A percentile compares a stretch with the other conserved stretches of the same genome.
Conservation (phyloP, 2,888 invertebrate genomes). For the Abscondita cerata region DNA sequence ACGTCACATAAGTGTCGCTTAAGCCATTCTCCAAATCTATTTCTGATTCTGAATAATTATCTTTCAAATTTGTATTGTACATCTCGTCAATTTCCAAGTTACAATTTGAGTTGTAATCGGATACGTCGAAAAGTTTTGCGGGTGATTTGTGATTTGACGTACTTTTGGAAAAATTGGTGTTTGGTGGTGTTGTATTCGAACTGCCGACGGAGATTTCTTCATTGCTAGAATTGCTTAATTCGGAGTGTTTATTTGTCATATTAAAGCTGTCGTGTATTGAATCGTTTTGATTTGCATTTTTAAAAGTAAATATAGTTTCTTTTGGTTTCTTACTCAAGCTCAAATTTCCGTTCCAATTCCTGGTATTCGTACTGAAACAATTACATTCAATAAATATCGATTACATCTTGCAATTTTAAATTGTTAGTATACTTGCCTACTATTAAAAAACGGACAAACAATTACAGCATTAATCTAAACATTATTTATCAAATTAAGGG, state of each 20-base stretch:
- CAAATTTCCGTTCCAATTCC: constrained; percentile 42
- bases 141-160: constrained; percentile 14
- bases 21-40: constrained; percentile 41
- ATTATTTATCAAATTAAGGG: neutral
- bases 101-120: constrained; percentile 34
- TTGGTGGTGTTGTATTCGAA: neutral
- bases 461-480: no score
- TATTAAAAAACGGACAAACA: no score
- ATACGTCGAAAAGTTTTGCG: neutral
- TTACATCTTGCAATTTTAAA: no score
- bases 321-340: constrained; percentile 23
- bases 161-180: neutral
- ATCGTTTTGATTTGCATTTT: no score
- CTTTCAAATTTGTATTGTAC: constrained; percentile 15
- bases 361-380: constrained; percentile 30
- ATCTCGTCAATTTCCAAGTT: constrained; percentile 29
- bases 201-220: neutral
- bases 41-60: constrained; percentile 8
- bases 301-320: constrained; percentile 7
- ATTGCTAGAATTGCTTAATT: neutral
- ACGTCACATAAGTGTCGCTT: constrained; percentile 50
- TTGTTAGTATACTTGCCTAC: no score
- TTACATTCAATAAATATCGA: no score
- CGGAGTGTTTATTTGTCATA: no score
- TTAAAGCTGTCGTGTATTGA: no score